Percentiles rank a stretch among this genome's conserved stretches.
phyloP scores from a whole-genome alignment of 2,888 invertebrate genomes.

The Julus scandinavius region DNA sequence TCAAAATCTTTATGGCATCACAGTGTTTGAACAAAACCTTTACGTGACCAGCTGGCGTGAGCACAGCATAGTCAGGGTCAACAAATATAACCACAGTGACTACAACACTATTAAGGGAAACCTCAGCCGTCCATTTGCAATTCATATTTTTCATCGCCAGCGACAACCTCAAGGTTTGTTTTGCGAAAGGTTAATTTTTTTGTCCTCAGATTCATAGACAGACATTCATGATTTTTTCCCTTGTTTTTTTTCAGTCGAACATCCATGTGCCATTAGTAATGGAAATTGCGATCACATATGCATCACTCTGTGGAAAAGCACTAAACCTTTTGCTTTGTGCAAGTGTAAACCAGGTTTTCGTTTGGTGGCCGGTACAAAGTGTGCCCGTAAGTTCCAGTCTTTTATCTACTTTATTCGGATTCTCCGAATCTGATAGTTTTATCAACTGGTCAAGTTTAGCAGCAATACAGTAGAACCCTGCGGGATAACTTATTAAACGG shows the following conservation, averaged over 20 bases:
- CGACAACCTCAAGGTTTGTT: slow-evolving; percentile 77
- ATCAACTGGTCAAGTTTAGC: too few relatives aligned
- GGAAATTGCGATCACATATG: slow-evolving; percentile 83
- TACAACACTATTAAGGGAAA: slow-evolving; percentile 67
- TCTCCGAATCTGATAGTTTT: not conserved
- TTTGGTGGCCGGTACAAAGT: slow-evolving; percentile 71
- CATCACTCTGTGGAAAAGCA: slow-evolving; percentile 72
- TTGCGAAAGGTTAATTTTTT: not conserved
- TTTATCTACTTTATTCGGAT: not conserved
- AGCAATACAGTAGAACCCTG: too few relatives aligned
- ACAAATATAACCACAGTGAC: slow-evolving; percentile 71
- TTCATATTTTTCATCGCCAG: slow-evolving; percentile 80
- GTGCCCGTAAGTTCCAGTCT: slow-evolving; percentile 70
- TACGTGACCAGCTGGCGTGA: slow-evolving; percentile 80
- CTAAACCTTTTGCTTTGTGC: slow-evolving; percentile 73
- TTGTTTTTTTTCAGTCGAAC: slow-evolving; percentile 68
- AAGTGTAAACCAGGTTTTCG: slow-evolving; percentile 79
- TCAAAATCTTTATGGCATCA: slow-evolving; percentile 76
- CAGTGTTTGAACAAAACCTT: slow-evolving; percentile 78
- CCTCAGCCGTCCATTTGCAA: slow-evolving; percentile 73
- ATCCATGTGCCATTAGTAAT: slow-evolving; percentile 74
- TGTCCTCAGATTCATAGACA: not conserved
- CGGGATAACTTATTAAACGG: too few relatives aligned
- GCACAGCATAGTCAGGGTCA: slow-evolving; percentile 73
- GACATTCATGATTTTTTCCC: not conserved